phyloP scores from a whole-genome alignment of 2,797 vertebrate species.

The Poeciliopsis gracilis region DNA sequence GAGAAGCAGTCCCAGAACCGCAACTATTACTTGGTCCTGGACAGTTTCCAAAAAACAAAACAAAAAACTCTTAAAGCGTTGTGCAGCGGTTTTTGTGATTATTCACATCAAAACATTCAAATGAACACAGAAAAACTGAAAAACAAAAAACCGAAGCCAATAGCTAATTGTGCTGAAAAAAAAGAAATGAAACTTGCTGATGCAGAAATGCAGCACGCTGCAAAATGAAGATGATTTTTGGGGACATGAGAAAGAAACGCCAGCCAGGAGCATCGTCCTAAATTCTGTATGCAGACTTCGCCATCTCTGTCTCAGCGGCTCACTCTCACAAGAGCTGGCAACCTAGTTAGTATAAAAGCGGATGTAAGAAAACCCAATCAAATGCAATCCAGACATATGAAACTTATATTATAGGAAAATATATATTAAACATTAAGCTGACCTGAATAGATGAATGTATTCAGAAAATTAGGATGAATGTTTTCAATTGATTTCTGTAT shows the following conservation, averaged over 20 bases:
- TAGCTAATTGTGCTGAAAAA: not conserved
- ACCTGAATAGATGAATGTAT: not conserved
- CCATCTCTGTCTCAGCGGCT: not conserved
- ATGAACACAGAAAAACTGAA: not conserved
- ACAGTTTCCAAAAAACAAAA: not conserved
- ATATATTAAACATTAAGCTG: not conserved
- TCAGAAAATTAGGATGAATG: not conserved
- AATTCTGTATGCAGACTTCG: not conserved
- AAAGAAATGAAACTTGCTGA: not conserved
- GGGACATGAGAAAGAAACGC: not conserved
- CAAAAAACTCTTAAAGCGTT: not conserved
- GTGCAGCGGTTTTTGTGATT: not conserved
- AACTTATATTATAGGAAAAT: not conserved
- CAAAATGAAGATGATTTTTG: not conserved
- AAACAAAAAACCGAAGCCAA: not conserved
- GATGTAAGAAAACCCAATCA: not conserved
- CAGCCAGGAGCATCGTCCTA: conserved; percentile 6
- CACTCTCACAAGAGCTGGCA: conserved; percentile 2
- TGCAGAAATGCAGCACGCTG: not conserved
- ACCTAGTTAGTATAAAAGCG: not conserved
- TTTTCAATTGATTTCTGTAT: not conserved
- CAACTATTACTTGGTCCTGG: not conserved
- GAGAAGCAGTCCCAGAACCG: not conserved
- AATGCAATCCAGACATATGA: not conserved
- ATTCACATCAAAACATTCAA: not conserved